Evolutionary conservation across 2,797 vertebrate species (phyloP).

Genomic region (Adrianichthys oophorus): DNA sequence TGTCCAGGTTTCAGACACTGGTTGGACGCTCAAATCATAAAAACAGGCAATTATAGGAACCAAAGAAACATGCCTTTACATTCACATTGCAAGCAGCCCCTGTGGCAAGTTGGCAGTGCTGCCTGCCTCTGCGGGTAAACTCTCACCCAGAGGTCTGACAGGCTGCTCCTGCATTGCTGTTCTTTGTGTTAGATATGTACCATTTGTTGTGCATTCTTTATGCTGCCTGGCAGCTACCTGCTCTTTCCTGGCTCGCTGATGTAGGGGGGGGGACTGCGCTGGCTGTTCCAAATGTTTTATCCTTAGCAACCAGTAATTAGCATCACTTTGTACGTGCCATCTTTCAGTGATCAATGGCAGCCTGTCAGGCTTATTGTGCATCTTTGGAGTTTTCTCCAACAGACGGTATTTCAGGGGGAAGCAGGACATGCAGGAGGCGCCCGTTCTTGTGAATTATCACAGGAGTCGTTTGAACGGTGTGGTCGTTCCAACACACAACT

Average conservation of each 20-base stretch:
- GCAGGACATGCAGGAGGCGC: constrained; percentile 13
- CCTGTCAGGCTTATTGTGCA: constrained; percentile 24
- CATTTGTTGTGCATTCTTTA: constrained; percentile 53
- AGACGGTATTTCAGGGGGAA: constrained; percentile 10
- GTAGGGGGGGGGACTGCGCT: constrained; percentile 18
- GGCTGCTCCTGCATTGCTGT: constrained; percentile 46
- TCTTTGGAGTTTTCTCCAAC: constrained; percentile 13
- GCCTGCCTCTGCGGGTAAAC: constrained; percentile 38
- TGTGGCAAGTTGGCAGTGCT: constrained; percentile 28
- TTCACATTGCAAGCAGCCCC: constrained; percentile 25
- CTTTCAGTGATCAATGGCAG: constrained; percentile 45
- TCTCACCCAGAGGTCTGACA: constrained; percentile 44
- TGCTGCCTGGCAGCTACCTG: constrained; percentile 49
- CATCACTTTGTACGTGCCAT: constrained; percentile 40
- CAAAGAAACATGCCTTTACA: constrained; percentile 19
- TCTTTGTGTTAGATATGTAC: constrained; percentile 56
- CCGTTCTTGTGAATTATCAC: constrained; percentile 1
- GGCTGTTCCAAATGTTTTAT: constrained; percentile 44
- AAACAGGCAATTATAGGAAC: constrained; percentile 12
- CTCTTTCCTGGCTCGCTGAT: constrained; percentile 40
- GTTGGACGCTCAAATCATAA: no score
- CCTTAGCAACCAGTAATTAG: constrained; percentile 62
- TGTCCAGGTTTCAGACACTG: no score
- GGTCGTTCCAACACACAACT: not conserved
- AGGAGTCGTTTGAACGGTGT: not conserved